Percentiles rank a stretch among this genome's conserved stretches.
Conservation (phyloP, 1,140 invertebrate species). For the Drosophila tsacasi region DNA sequence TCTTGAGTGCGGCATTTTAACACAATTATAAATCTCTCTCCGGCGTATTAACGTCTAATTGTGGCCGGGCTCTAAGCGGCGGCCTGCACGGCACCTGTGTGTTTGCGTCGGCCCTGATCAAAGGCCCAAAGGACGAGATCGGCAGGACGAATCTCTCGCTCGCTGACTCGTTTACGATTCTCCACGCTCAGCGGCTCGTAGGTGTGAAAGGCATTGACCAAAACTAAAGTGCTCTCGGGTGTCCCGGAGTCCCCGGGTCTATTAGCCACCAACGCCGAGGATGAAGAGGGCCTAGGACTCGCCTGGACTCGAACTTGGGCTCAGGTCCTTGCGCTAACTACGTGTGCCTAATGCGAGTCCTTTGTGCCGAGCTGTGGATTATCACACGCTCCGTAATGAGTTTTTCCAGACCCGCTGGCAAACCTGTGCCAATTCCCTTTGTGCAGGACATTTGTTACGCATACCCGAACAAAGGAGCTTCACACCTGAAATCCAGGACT, state of each 20-base stretch:
- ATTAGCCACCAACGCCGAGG: slow-evolving; percentile 74
- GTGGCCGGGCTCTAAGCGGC: slow-evolving; percentile 54
- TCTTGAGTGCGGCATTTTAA: slow-evolving; percentile 68
- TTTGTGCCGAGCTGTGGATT: slow-evolving; percentile 74
- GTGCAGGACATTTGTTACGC: slow-evolving; percentile 68
- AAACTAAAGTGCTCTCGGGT: slow-evolving; percentile 71
- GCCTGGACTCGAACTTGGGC: not conserved
- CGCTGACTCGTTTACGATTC: slow-evolving; percentile 64
- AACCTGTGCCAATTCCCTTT: slow-evolving; percentile 75
- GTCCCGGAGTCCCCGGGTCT: slow-evolving; percentile 32
- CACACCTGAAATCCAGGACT: slow-evolving; percentile 26
- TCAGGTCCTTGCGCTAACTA: slow-evolving; percentile 77
- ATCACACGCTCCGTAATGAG: slow-evolving; percentile 78
- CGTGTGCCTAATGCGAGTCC: slow-evolving; percentile 74
- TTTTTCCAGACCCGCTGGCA: slow-evolving; percentile 69
- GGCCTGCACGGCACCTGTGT: slow-evolving; percentile 64
- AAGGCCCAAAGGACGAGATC: slow-evolving; percentile 43
- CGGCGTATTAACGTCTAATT: slow-evolving; percentile 76
- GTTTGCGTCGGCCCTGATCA: slow-evolving; percentile 65
- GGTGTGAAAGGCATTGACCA: slow-evolving; percentile 82
- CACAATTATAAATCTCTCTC: slow-evolving; percentile 78
- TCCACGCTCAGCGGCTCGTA: slow-evolving; percentile 68
- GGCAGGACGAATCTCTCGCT: slow-evolving; percentile 19
- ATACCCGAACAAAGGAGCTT: slow-evolving; percentile 58
- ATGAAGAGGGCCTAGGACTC: slow-evolving; percentile 19